Evolutionary conservation across 2,888 invertebrate species (phyloP).

Genomic region (Hybos culiciformis): DNA sequence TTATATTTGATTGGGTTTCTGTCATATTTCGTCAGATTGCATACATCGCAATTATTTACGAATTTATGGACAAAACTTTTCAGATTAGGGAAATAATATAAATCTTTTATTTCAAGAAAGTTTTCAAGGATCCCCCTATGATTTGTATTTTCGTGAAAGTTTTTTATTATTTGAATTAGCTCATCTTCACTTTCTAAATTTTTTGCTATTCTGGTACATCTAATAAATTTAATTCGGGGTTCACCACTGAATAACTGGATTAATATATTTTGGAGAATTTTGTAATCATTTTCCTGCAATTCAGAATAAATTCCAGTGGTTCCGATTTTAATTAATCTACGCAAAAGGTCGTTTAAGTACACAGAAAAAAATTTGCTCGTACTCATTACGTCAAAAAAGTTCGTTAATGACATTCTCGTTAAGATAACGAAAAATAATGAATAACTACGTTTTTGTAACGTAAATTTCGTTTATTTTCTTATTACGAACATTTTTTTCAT

Average conservation of each 20-base stretch:
- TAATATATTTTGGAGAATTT: not conserved
- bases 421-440: too few species aligned
- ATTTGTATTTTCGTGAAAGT: not conserved
- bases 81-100: not conserved
- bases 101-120: not conserved
- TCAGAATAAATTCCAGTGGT: not conserved
- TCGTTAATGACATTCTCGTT: too few species aligned
- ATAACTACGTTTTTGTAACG: too few species aligned
- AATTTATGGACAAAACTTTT: not conserved
- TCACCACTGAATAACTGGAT: constrained; percentile 1
- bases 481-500: too few species aligned
- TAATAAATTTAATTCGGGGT: not conserved
- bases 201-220: not conserved
- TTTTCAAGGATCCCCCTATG: not conserved
- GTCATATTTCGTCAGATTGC: not conserved
- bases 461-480: too few species aligned
- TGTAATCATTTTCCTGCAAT: not conserved
- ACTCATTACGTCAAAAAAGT: too few species aligned
- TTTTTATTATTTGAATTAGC: not conserved
- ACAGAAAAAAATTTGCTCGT: too few species aligned
- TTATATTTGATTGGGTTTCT: not conserved
- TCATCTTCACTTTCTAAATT: not conserved
- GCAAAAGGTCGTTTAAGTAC: too few species aligned
- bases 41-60: not conserved
- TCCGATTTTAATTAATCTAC: not conserved